A percentile compares a stretch with the other conserved stretches of the same genome.
These are phyloP conservation scores for human (Homo sapiens) DNA, from an alignment of 2,113 vertebrate species.

Conservation along the genomic window GRCh38 chr3:79512501-79513000, in stretches of 20 bases:
- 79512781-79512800: neutral
- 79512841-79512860: neutral
- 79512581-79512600: constrained; percentile 8
- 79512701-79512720: constrained; percentile 41
- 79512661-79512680: constrained; percentile 45
- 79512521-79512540: neutral
- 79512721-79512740: neutral
- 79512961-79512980: constrained; percentile 39
- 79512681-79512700: neutral
- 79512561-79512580: neutral
- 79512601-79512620: constrained; percentile 28
- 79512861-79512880: constrained; percentile 55
- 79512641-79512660: constrained; percentile 23
- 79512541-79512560: neutral
- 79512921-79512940: constrained; percentile 20
- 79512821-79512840: constrained; percentile 57
- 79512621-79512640: constrained; percentile 33
- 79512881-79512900: neutral
- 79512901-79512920: constrained; percentile 14
- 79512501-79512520: neutral
- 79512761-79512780: constrained; percentile 45
- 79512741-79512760: neutral
- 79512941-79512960: neutral
- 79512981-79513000: constrained; percentile 73
- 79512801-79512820: neutral